Conservation (phyloP, 2,888 invertebrate genomes). For the Aphidoletes aphidimyza region DNA sequence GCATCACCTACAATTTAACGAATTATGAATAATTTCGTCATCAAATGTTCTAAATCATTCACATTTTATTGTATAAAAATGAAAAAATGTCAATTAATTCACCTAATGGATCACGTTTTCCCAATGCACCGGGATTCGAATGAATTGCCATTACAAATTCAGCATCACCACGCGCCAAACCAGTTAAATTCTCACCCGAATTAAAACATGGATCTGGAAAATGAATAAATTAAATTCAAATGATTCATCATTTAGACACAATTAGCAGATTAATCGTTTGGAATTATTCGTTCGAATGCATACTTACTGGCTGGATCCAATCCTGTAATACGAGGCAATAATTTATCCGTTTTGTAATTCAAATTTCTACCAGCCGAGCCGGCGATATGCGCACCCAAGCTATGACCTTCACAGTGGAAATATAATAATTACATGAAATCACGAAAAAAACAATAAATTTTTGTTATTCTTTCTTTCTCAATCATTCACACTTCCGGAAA, state of each 20-base stretch:
- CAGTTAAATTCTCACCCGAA: conserved; percentile 59
- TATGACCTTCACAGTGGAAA: background rate
- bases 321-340: conserved; percentile 55
- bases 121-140: conserved; percentile 60
- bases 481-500: background rate
- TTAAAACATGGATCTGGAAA: conserved; percentile 61
- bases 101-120: conserved; percentile 60
- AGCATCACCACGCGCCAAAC: conserved; percentile 60
- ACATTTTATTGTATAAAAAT: too few relatives aligned
- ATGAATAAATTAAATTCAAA: background rate
- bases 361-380: conserved; percentile 56
- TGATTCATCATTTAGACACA: background rate
- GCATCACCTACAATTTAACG: conserved; percentile 59
- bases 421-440: background rate
- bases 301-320: conserved; percentile 55
- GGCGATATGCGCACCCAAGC: background rate
- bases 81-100: background rate
- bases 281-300: background rate
- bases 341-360: conserved; percentile 55
- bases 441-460: background rate
- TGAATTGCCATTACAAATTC: conserved; percentile 61
- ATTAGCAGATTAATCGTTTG: background rate
- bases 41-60: background rate
- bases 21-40: background rate
- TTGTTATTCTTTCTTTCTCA: too few relatives aligned